Evolutionary conservation across 2,888 invertebrate species (phyloP).

Genomic region (Eupithecia insigniata): DNA sequence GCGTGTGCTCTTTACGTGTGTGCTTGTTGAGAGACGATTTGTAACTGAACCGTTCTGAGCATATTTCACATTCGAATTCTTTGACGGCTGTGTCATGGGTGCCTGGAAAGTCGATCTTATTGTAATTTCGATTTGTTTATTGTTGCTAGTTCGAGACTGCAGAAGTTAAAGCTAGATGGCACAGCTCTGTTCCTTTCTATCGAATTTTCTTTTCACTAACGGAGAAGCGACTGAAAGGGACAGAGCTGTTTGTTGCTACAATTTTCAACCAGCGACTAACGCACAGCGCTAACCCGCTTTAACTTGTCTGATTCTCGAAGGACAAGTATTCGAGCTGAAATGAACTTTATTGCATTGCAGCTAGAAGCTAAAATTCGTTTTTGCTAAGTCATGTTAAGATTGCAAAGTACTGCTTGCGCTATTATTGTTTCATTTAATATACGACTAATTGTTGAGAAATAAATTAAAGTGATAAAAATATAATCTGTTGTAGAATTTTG

Average conservation of each 20-base stretch:
- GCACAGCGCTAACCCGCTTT: background rate
- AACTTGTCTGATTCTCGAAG: background rate
- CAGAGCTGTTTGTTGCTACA: background rate
- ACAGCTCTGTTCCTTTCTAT: background rate
- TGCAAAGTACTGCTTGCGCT: too few relatives aligned
- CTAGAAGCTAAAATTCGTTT: background rate
- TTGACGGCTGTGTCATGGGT: slow-evolving; percentile 67
- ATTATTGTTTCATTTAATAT: too few relatives aligned
- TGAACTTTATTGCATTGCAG: background rate
- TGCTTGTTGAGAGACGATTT: slow-evolving; percentile 76
- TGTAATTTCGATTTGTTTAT: background rate
- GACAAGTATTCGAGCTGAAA: background rate
- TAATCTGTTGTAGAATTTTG: background rate
- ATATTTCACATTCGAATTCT: slow-evolving; percentile 62
- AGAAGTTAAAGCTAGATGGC: background rate
- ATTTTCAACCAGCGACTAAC: background rate
- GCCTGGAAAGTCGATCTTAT: slow-evolving; percentile 49
- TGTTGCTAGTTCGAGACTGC: background rate
- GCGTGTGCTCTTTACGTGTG: slow-evolving; percentile 54
- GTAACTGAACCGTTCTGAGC: slow-evolving; percentile 69
- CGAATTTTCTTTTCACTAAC: too few relatives aligned
- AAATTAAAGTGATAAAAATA: too few relatives aligned
- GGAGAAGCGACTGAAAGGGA: background rate
- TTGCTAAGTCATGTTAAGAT: background rate
- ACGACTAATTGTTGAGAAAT: too few relatives aligned